Percentiles rank a stretch among this genome's conserved stretches.
These are phyloP conservation scores for Triplophysa dalaica DNA, from an alignment of 2,113 vertebrate genomes.

Conservation along the genomic window DNA sequence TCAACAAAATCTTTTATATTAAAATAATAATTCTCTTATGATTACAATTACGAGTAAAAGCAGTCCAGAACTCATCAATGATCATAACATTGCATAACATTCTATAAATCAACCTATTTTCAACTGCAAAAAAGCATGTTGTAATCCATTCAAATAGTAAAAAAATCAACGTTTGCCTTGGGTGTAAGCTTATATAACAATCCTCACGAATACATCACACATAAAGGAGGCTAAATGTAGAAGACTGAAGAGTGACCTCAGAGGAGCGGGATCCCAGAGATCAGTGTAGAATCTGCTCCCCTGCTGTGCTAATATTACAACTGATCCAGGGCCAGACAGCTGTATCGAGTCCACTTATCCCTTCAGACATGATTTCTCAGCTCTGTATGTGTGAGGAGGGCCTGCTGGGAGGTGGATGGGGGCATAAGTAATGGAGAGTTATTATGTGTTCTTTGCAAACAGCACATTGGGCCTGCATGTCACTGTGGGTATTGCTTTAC, in stretches of 20 bases:
- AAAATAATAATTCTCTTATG: no score
- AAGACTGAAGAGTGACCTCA: not conserved
- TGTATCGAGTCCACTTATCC: not conserved
- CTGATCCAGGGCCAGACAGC: constrained; percentile 1
- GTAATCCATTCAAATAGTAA: constrained; percentile 21
- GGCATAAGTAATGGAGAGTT: not conserved
- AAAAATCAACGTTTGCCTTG: not conserved
- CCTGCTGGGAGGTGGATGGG: constrained; percentile 55
- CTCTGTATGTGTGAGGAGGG: constrained; percentile 3
- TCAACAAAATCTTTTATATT: no score
- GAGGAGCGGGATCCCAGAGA: not conserved
- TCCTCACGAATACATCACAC: not conserved
- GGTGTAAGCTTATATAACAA: constrained; percentile 7
- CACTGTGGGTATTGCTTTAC: not conserved
- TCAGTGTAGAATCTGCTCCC: not conserved
- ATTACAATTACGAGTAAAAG: no score
- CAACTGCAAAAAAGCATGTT: not conserved
- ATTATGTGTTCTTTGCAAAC: not conserved
- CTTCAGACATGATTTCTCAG: not conserved
- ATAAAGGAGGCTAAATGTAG: not conserved
- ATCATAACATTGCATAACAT: constrained; percentile 1
- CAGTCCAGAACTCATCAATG: not conserved
- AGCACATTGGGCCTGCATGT: not conserved
- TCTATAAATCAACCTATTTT: not conserved
- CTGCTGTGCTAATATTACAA: constrained; percentile 1